Evolutionary conservation across 2,797 vertebrate species (phyloP).

Genomic region (Psittacula echo): DNA sequence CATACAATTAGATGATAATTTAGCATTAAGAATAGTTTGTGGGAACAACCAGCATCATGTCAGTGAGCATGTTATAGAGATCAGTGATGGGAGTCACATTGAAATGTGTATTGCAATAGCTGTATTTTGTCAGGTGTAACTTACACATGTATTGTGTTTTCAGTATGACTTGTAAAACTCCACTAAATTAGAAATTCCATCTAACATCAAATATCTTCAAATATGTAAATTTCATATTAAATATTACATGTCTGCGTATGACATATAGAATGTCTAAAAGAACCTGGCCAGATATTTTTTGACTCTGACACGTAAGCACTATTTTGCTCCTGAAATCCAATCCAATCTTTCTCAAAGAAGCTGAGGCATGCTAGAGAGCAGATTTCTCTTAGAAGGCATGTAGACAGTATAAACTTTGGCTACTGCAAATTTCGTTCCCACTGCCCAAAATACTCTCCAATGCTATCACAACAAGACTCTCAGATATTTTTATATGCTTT

Average conservation of each 20-base stretch:
- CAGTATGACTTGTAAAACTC: background rate
- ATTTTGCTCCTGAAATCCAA: background rate
- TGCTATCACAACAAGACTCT: fast-evolving
- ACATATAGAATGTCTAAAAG: background rate
- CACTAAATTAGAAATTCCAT: background rate
- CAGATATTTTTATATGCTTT: background rate
- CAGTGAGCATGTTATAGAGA: background rate
- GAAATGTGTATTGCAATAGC: background rate
- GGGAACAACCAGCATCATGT: fast-evolving
- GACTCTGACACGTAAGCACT: fast-evolving
- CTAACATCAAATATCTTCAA: background rate
- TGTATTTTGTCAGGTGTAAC: background rate
- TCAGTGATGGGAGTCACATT: fast-evolving
- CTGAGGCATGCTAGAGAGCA: background rate
- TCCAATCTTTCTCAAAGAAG: background rate
- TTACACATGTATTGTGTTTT: background rate
- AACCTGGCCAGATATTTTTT: background rate
- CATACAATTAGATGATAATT: background rate
- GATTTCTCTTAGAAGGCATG: background rate
- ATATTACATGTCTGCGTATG: fast-evolving
- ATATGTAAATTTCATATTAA: background rate
- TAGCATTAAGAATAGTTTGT: background rate
- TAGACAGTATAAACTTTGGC: background rate
- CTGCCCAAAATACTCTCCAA: background rate
- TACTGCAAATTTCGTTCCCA: background rate